Base-by-base conservation (phyloP, 2,797 vertebrate species). In the Catamblyrhynchus diadema region DNA sequence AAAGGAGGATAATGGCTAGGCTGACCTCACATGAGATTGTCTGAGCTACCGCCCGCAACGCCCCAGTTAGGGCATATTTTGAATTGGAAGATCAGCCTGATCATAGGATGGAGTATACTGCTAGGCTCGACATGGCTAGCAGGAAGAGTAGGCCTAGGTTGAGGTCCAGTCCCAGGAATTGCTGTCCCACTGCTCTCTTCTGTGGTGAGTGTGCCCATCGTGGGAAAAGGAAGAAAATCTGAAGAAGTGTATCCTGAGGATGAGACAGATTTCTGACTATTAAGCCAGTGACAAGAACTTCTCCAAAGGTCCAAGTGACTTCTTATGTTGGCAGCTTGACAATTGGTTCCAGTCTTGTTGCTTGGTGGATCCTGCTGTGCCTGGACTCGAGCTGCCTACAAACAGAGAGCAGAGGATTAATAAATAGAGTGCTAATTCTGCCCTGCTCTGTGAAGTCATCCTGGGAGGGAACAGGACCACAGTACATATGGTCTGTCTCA, bases 171-270 rank as follows among this genome's bases (percentile, higher is more conserved):
- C 37, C 37, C 37, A 39, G 56, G 39, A 61, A 28, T 10, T 50
- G 33, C 50, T 72, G 22, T 71, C 10, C 12, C 53, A 8, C 39
- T 59, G 24, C 47, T 82, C 27, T 71, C 12, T 18, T 77, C 45
- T 1, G 0, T 22, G 24, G 17, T 24, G 22, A 65, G 5, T 18
- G 24, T 0, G 0, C 10, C 20, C 17, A 6, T 37, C 5, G 12
- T 57, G 19, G 30, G 33, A 48, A 71, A 60, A 60, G 15, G 28
- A 64, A 33, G 33, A 44, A 56, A 50, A 48, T 13, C 11, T 71
- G 21, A 39, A 41, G 56, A 41, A 67, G 10, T 3, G 0, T 14
- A 33, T 41, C 14, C 41, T 81, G 24, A 75, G 14, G 6, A 23
- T 73, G 44, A 81, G 35, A 30, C 54, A 84, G 54, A 17, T 11